Conservation (phyloP, 1,140 invertebrate genomes). For the Musca vetustissima region DNA sequence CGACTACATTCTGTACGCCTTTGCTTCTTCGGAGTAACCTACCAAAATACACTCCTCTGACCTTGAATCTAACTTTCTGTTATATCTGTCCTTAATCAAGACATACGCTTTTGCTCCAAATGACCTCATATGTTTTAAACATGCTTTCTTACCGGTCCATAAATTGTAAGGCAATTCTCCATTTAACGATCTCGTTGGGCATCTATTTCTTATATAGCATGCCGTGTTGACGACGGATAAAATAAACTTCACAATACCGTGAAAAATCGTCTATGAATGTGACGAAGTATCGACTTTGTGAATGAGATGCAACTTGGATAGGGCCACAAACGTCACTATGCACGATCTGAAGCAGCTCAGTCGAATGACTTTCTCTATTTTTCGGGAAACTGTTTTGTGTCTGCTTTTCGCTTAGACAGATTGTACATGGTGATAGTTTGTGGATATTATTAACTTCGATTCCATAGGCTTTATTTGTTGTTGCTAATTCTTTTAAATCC, state of each 20-base stretch:
- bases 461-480: slow-evolving; percentile 15
- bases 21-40: slow-evolving; percentile 20
- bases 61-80: slow-evolving; percentile 23
- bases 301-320: slow-evolving; percentile 45
- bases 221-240: slow-evolving; percentile 33
- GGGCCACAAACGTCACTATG: too few species aligned
- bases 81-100: slow-evolving; percentile 29
- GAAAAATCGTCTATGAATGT: slow-evolving; percentile 49
- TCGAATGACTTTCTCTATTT: background rate
- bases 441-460: background rate
- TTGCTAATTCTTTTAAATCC: slow-evolving; percentile 15
- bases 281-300: slow-evolving; percentile 48
- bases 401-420: slow-evolving; percentile 16
- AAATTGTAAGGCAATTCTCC: slow-evolving; percentile 44
- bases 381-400: background rate
- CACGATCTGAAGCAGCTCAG: slow-evolving; percentile 31
- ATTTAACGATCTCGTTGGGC: slow-evolving; percentile 28
- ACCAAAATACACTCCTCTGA: slow-evolving; percentile 23
- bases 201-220: slow-evolving; percentile 35
- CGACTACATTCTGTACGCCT: slow-evolving; percentile 28
- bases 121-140: slow-evolving; percentile 41
- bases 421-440: slow-evolving; percentile 9
- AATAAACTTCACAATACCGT: slow-evolving; percentile 47
- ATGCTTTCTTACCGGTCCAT: slow-evolving; percentile 44
- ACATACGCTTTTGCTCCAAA: slow-evolving; percentile 43